phyloP scores from a whole-genome alignment of 2,888 invertebrate species.

The Patella pellucida region DNA sequence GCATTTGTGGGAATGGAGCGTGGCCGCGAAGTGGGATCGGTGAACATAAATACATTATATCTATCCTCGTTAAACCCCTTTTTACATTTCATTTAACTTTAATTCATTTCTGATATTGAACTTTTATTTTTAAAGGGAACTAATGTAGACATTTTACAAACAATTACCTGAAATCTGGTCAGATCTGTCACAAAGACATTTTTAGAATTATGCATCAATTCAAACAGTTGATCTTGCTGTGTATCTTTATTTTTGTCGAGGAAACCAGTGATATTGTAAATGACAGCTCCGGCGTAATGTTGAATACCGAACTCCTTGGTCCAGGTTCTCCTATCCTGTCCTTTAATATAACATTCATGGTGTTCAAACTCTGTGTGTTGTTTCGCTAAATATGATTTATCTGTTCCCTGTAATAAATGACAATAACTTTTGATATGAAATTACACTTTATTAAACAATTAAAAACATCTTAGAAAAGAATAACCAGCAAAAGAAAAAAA shows the following conservation, averaged over 20 bases:
- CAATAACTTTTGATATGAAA: background rate
- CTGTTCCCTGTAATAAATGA: constrained; percentile 48
- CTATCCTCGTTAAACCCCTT: too few species aligned
- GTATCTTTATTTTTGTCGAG: constrained; percentile 66
- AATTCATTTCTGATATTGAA: too few species aligned
- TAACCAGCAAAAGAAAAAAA: background rate
- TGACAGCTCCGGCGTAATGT: constrained; percentile 63
- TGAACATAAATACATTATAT: too few species aligned
- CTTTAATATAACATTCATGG: constrained; percentile 58
- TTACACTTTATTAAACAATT: background rate
- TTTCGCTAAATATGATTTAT: constrained; percentile 60
- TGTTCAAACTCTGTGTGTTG: constrained; percentile 59
- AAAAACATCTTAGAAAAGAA: too few species aligned
- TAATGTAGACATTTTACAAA: too few species aligned
- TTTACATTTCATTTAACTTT: too few species aligned
- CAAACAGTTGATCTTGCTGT: constrained; percentile 64
- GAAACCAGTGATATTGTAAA: constrained; percentile 56
- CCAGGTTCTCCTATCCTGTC: constrained; percentile 57
- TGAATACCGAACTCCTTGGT: constrained; percentile 60
- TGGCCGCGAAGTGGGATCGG: too few species aligned
- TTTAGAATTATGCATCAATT: constrained; percentile 60
- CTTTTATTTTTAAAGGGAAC: too few species aligned
- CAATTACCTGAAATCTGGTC: constrained; percentile 61
- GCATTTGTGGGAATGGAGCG: too few species aligned
- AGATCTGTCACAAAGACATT: constrained; percentile 61